Evolutionary conservation across 2,888 invertebrate species (phyloP), one percentile per base, ranked within the genome.

Genomic region (Cepaea hortensis): DNA sequence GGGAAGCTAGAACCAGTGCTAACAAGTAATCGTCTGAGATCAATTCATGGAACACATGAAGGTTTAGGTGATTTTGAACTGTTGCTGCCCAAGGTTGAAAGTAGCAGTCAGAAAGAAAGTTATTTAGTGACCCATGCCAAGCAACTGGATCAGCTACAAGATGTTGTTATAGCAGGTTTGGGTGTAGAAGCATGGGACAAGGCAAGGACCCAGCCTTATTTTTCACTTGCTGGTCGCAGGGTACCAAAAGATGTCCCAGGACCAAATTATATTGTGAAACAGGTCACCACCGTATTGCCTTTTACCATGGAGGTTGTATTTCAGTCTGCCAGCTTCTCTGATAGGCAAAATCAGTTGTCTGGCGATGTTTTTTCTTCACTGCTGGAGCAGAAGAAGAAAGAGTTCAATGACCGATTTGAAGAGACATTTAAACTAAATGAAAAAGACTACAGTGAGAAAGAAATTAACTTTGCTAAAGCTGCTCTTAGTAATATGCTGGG

Each of bases 401-500:
- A 95, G 0, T 99, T 98, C 92, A 96, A 97, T 84, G 94, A 96
- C 3, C 96, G 96, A 90, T 99, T 99, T 94, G 97, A 98, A 90
- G 95, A 96, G 11, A 96, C 96, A 6, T 99, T 99, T 93, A 95
- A 96, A 75, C 95, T 99, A 68, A 95, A 95, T 81, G 95, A 96
- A 9, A 98, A 97, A 93, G 97, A 97, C 55, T 95, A 94, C 89
- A 91, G 91, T 20, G 88, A 91, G 0, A 92, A 93, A 75, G 93
- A 96, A 3, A 95, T 96, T 20, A 96, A 97, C 87, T 95, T 98
- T 77, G 99, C 98, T 0, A 96, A 97, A 92, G 96, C 97, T 46
- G 97, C 97, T 0, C 94, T 99, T 81, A 98, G 98, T 88, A 99
- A 99, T 94, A 96, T 99, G 97, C 91, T 99, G 0, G 99, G 99